Percentiles rank a stretch among this genome's conserved stretches.
These are phyloP conservation scores for Elachura formosa DNA, from an alignment of 2,113 vertebrate species.

Conservation along the genomic window DNA sequence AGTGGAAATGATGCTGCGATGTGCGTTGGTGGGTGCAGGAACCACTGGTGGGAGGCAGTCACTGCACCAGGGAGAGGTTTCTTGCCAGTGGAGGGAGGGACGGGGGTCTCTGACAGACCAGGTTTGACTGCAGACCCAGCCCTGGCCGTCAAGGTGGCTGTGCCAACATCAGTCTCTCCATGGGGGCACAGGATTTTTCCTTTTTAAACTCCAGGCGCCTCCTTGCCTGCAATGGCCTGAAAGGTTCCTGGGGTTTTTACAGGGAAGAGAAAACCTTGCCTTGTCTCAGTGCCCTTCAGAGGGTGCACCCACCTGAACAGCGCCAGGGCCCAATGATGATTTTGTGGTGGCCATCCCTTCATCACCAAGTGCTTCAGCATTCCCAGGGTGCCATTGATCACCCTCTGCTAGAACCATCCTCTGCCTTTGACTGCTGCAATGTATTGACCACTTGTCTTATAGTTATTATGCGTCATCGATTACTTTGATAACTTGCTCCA, in stretches of 20 bases:
- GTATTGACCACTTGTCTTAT: conserved; percentile 26
- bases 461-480: conserved; percentile 47
- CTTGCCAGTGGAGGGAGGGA: not conserved
- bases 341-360: not conserved
- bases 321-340: not conserved
- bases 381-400: conserved; percentile 2
- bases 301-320: not conserved
- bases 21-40: rapidly evolving
- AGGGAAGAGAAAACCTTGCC: not conserved
- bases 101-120: not conserved
- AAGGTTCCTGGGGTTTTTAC: not conserved
- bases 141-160: rapidly evolving
- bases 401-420: not conserved
- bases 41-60: not conserved
- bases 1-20: not conserved
- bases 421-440: not conserved
- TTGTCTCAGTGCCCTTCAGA: not conserved
- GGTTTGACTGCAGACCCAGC: rapidly evolving
- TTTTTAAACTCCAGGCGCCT: not conserved
- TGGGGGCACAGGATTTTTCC: not conserved
- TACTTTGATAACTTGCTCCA: conserved; percentile 56
- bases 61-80: not conserved
- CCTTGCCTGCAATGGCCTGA: not conserved
- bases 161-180: not conserved
- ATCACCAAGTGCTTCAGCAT: not conserved